Evolutionary conservation across 2,113 vertebrate species (phyloP), one percentile per base, ranked within the genome.

Genomic region (Rhynchopsitta pachyrhyncha): DNA sequence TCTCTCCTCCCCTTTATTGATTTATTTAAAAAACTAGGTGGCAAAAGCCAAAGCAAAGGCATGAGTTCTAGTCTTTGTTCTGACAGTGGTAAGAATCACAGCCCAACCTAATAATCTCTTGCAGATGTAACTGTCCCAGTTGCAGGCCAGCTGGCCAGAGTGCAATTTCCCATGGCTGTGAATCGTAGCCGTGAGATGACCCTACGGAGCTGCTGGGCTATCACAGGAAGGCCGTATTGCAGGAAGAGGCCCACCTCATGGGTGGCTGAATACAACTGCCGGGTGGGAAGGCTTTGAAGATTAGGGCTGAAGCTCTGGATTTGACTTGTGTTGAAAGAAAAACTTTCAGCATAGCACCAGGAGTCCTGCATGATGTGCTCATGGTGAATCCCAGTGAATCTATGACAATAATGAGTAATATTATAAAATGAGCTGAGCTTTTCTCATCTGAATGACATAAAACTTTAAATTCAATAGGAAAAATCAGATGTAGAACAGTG

Each of bases 111-210:
- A 5, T 17, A 46, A 42, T 22, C 29, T 46, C 17, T 39, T 37
- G 42, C 42, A 81, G 64, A 18, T 1, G 0, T 18, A 20, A n/a
- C 11, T 13, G 50, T 74, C 50, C 47, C 50, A 35, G 59, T 71
- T 86, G 75, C 59, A 59, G 64, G 4, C 29, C 42, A 73, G 66
- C 49, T 91, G 78, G 53, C 0, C 3, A 23, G 44, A 44, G 18
- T 1, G 0, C 0, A 1, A 2, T 60, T 78, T 57, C 47, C 79
- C 24, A 1, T 35, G 82, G 42, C 74, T 50, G 25, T 35, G 73
- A 33, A 17, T 59, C n/a, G 44, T 41, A 41, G 71, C 44, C 0
- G 0, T 25, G 68, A 37, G 39, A 42, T 89, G 42, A 88, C 23
- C 37, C 63, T 31, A 13, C 6, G 2, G 46, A 83, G 62, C n/a